phyloP scores from a whole-genome alignment of 2,797 vertebrate species.

The Gambusia yucatana region DNA sequence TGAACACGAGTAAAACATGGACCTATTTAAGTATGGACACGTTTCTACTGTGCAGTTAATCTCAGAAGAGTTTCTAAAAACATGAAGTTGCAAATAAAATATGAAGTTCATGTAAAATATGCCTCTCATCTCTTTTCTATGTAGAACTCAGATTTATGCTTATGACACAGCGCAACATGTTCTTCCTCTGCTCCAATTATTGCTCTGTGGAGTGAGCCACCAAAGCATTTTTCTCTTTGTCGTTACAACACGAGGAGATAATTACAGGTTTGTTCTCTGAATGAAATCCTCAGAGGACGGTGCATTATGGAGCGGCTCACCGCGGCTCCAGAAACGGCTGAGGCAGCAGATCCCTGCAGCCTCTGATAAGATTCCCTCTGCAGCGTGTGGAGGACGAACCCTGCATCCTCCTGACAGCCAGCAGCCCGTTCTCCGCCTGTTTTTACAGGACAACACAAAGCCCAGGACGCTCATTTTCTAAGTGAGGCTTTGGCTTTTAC shows the following conservation, averaged over 20 bases:
- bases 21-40: neutral
- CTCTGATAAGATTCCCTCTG: conserved; percentile 57
- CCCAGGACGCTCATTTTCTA: conserved; percentile 19
- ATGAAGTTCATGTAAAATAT: neutral
- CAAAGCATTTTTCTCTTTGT: conserved; percentile 31
- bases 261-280: conserved; percentile 63
- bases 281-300: conserved; percentile 36
- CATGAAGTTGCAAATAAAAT: neutral
- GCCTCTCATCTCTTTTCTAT: neutral
- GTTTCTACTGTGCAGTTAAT: neutral
- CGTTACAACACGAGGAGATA: conserved; percentile 37
- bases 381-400: conserved; percentile 38
- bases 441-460: conserved; percentile 10
- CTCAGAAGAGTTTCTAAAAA: neutral
- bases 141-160: conserved; percentile 20
- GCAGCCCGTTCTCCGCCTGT: conserved; percentile 13
- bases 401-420: conserved; percentile 22
- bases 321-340: conserved; percentile 51
- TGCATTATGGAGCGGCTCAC: conserved; percentile 9
- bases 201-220: conserved; percentile 29
- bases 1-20: neutral
- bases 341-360: conserved; percentile 50
- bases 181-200: conserved; percentile 35
- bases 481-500: conserved; percentile 23
- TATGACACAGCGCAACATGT: conserved; percentile 17